These are phyloP conservation scores for Orientallactaga bullata DNA, from an alignment of 2,113 vertebrate species.

Conservation along the genomic window DNA sequence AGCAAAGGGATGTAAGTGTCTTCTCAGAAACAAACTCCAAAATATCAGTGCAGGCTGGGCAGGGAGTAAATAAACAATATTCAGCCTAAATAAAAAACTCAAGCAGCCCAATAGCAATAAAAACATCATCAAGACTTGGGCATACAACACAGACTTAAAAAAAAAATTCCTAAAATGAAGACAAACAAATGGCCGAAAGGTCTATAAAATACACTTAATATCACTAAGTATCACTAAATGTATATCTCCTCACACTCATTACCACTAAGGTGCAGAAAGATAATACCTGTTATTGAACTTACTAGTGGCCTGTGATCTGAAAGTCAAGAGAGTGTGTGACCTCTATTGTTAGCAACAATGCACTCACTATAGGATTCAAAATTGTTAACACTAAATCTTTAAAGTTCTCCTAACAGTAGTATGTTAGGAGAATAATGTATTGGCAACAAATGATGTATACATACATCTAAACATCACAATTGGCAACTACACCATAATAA, in stretches of 20 bases:
- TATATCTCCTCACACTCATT: background rate
- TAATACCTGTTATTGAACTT: background rate
- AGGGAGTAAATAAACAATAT: background rate
- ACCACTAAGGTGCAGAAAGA: background rate
- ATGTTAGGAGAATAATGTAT: too few relatives aligned
- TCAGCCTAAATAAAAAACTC: background rate
- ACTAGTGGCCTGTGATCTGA: background rate
- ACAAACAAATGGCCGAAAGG: background rate
- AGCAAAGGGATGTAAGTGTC: background rate
- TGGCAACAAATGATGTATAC: too few relatives aligned
- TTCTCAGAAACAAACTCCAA: background rate
- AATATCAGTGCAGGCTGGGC: background rate
- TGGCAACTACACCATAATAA: too few relatives aligned
- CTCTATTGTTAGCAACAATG: background rate
- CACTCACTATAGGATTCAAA: too few relatives aligned
- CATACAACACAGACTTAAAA: too few relatives aligned
- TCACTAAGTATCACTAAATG: background rate
- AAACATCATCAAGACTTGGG: background rate
- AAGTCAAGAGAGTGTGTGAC: background rate
- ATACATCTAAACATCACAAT: background rate
- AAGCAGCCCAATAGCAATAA: background rate
- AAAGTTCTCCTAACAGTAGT: too few relatives aligned
- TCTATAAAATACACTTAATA: too few relatives aligned
- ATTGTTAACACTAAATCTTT: too few relatives aligned
- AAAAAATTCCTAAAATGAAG: background rate